A percentile compares a stretch with the other conserved stretches of the same genome.
Evolutionary conservation across 1,140 invertebrate species (phyloP).

Genomic region (Drosophila mauritiana): DNA sequence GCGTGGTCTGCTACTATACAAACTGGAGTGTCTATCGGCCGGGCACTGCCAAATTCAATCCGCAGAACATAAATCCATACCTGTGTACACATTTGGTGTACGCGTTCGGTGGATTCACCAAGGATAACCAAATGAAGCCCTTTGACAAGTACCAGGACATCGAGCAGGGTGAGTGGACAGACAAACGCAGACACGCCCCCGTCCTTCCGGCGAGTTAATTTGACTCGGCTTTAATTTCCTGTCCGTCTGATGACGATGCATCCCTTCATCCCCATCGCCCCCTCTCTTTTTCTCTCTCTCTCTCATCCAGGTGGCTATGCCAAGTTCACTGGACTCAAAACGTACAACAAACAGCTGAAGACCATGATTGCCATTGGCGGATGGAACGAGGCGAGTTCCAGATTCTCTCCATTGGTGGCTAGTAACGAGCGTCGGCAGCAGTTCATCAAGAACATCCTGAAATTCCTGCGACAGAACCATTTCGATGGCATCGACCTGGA

Average conservation of each 20-base stretch:
- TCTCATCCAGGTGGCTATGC: constrained; percentile 92
- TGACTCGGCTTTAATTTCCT: constrained; percentile 65
- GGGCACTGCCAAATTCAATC: constrained; percentile 95
- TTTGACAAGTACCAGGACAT: constrained; percentile 98
- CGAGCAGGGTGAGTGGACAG: constrained; percentile 91
- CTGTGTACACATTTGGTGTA: constrained; percentile 97
- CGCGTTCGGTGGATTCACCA: constrained; percentile 96
- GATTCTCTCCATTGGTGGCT: constrained; percentile 95
- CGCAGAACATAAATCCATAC: constrained; percentile 97
- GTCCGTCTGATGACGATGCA: constrained; percentile 16
- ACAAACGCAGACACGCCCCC: constrained; percentile 51
- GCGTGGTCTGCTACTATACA: constrained; percentile 96
- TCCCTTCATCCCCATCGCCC: not conserved
- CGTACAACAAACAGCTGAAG: constrained; percentile 96
- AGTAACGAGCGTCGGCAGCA: constrained; percentile 90
- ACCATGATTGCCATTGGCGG: constrained; percentile 97
- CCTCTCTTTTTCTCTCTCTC: not conserved
- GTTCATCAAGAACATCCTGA: constrained; percentile 94
- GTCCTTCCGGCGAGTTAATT: constrained; percentile 36
- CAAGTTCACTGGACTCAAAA: constrained; percentile 97
- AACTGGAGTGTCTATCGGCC: constrained; percentile 96
- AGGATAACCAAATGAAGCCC: constrained; percentile 94
- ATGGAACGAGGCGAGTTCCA: constrained; percentile 97
- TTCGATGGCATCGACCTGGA: constrained; percentile 98
- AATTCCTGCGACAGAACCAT: constrained; percentile 95